These are phyloP conservation scores for Lithosia quadra DNA, from an alignment of 2,888 invertebrate genomes.

Conservation along the genomic window DNA sequence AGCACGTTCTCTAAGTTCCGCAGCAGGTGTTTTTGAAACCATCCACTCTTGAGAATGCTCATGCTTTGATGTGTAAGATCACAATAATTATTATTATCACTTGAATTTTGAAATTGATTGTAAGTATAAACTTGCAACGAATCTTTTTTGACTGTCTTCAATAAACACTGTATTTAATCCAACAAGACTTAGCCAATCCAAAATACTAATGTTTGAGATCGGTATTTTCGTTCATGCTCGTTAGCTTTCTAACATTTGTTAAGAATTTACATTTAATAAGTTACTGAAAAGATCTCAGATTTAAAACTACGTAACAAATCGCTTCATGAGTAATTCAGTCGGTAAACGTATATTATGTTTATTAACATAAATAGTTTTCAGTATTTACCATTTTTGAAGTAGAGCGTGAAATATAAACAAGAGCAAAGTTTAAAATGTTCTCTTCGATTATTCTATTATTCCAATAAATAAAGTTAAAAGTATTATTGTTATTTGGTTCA, in stretches of 20 bases:
- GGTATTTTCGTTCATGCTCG: neutral
- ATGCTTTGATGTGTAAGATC: neutral
- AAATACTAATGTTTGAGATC: too few relatives aligned
- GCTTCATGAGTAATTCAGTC: neutral
- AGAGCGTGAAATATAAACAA: constrained; percentile 38
- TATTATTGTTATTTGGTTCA: neutral
- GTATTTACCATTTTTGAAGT: neutral
- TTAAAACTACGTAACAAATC: neutral
- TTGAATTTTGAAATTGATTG: neutral
- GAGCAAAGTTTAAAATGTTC: constrained; percentile 15
- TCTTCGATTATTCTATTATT: neutral
- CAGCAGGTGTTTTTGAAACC: constrained; percentile 7
- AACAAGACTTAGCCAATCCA: too few relatives aligned
- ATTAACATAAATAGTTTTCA: neutral
- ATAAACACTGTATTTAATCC: neutral
- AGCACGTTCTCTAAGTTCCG: neutral
- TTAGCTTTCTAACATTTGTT: neutral
- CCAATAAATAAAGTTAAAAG: neutral
- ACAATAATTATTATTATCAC: neutral
- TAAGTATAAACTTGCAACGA: too few relatives aligned
- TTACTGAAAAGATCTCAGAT: constrained; percentile 3
- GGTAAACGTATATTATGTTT: neutral
- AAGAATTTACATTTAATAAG: too few relatives aligned
- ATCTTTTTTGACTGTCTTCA: too few relatives aligned
- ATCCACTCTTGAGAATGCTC: neutral